A percentile compares a stretch with the other conserved stretches of the same genome.
phyloP scores from a whole-genome alignment of 2,797 vertebrate genomes.

The Perodicticus potto region DNA sequence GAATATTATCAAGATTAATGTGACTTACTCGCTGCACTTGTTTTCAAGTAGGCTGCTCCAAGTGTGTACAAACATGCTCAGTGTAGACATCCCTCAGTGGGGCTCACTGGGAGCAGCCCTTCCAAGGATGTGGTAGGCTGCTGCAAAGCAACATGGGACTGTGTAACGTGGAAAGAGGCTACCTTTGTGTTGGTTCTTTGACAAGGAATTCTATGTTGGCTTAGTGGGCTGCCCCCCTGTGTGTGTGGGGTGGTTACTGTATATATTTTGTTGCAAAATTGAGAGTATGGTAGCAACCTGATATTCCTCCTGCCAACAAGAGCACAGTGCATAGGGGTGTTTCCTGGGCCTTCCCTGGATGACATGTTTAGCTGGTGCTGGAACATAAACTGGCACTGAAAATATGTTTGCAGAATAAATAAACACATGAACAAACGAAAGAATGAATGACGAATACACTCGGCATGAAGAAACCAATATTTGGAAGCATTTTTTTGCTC shows the following conservation, averaged over 20 bases:
- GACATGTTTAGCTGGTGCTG: slow-evolving; percentile 36
- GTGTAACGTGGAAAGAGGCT: not conserved
- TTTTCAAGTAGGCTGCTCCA: not conserved
- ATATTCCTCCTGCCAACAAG: slow-evolving; percentile 10
- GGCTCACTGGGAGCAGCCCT: not conserved
- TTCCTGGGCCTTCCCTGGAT: not conserved
- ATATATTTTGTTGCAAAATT: not conserved
- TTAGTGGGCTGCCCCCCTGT: not conserved
- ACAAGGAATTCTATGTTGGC: not conserved
- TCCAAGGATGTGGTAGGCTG: not conserved
- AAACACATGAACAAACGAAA: slow-evolving; percentile 13
- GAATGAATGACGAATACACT: slow-evolving; percentile 13
- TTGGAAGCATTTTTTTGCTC: slow-evolving; percentile 62
- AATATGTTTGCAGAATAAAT: slow-evolving; percentile 26
- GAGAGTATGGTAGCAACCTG: not conserved
- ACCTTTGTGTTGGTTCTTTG: not conserved
- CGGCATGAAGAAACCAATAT: slow-evolving; percentile 40
- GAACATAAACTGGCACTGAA: slow-evolving; percentile 29
- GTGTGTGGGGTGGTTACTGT: not conserved
- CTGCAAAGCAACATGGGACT: not conserved
- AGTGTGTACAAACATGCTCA: not conserved
- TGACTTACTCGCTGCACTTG: not conserved
- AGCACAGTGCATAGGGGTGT: not conserved
- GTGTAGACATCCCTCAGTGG: not conserved
- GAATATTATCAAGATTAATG: slow-evolving; percentile 35